phyloP scores from a whole-genome alignment of 2,113 vertebrate species.

The Candoia aspera region DNA sequence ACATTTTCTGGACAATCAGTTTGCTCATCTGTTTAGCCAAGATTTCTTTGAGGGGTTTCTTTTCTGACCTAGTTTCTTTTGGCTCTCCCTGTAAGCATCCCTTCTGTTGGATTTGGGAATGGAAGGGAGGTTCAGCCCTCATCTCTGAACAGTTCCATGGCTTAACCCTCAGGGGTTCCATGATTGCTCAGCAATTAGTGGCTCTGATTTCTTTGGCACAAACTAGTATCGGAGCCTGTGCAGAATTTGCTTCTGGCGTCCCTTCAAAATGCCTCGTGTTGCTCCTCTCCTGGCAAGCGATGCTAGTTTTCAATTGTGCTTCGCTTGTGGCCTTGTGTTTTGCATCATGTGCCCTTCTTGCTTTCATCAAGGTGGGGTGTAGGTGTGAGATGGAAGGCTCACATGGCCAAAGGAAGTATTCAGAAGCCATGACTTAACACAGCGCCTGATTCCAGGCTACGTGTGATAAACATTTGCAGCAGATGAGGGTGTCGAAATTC shows the following conservation, averaged over 20 bases:
- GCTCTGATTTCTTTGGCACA: not conserved
- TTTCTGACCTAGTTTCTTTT: not conserved
- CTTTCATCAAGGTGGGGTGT: not conserved
- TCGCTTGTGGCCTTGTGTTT: not conserved
- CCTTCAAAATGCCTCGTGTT: not conserved
- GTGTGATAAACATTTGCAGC: not conserved
- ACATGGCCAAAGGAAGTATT: not conserved
- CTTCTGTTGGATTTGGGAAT: not conserved
- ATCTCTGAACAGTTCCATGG: too few species aligned
- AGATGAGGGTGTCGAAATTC: not conserved
- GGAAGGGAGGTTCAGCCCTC: not conserved
- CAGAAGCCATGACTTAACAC: not conserved
- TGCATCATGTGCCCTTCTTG: not conserved
- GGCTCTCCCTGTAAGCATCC: not conserved
- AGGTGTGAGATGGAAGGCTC: not conserved
- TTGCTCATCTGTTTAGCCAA: not conserved
- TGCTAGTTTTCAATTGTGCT: not conserved
- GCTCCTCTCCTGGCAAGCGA: not conserved
- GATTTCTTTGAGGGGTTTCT: not conserved
- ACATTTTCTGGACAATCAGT: not conserved
- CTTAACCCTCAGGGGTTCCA: not conserved
- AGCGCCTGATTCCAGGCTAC: not conserved
- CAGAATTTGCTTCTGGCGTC: not conserved
- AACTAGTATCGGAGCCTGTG: not conserved
- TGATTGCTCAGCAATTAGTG: not conserved